Evolutionary conservation across 2,113 vertebrate species (phyloP), one percentile per base, ranked within the genome.

Genomic region (Epinephelus lanceolatus): DNA sequence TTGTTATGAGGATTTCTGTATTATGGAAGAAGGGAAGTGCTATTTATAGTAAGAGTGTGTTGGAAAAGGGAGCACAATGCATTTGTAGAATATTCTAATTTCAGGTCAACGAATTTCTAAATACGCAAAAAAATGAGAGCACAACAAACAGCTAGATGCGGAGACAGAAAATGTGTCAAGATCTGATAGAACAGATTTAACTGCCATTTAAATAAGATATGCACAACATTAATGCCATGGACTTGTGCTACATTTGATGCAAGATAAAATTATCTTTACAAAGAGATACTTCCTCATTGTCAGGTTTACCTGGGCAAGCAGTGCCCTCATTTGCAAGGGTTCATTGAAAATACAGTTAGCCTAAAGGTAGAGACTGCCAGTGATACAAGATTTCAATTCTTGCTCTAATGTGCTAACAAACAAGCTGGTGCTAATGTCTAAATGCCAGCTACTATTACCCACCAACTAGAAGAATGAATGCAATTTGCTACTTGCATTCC

Each of bases 401-500:
- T 55, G 6, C 53, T 53, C 9, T 51, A n/a, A 51, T 37, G 72
- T 67, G 52, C 60, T 63, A 65, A 76, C 76, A 78, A 83, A 82
- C 77, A 77, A 78, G 75, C 80, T 66, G 74, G 53, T 71, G 76
- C 80, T 72, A 33, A 82, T 78, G 60, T 81, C 73, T 57, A 49
- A 77, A 87, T 88, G 57, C 59, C 86, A 88, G 71, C 69, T 76
- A 75, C 51, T 47, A 72, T 81, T 79, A 87, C 81, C 70, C 72
- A 73, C 76, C 68, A 80, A 56, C 59, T 37, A 81, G n/a, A 89
- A 92, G 71, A 90, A 91, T 76, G 75, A 90, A 80, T 81, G 81
- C 80, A 77, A 82, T 88, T 86, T 86, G 72, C 76, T 79, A 73
- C 67, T 76, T 91, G 83, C 88, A 91, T 93, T 91, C 92, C 86